Percentiles rank a stretch among this genome's conserved stretches.
phyloP scores from a whole-genome alignment of 2,888 invertebrate genomes.

The Mactromeris polynyma region DNA sequence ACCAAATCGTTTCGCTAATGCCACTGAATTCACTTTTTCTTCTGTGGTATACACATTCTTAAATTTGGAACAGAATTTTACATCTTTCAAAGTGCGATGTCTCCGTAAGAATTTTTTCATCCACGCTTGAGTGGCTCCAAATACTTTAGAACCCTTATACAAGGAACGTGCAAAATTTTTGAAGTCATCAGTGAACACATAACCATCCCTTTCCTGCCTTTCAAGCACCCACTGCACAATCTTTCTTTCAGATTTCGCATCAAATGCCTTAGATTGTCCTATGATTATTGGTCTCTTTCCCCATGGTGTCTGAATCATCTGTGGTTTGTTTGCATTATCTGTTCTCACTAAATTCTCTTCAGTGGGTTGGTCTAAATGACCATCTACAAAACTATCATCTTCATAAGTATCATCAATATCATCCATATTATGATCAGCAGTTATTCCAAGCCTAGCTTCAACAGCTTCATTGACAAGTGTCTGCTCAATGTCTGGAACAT shows the following conservation, averaged over 20 bases:
- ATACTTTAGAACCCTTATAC: slow-evolving; percentile 62
- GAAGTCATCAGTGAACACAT: slow-evolving; percentile 71
- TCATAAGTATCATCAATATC: slow-evolving; percentile 32
- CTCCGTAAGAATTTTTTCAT: slow-evolving; percentile 66
- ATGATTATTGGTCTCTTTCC: slow-evolving; percentile 65
- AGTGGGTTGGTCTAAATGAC: not conserved
- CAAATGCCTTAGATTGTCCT: slow-evolving; percentile 62
- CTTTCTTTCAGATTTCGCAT: slow-evolving; percentile 65
- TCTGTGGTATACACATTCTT: slow-evolving; percentile 61
- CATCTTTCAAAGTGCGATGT: slow-evolving; percentile 56
- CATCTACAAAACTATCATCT: slow-evolving; percentile 17
- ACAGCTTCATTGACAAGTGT: slow-evolving; percentile 50
- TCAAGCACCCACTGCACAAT: slow-evolving; percentile 69
- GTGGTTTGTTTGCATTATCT: not conserved
- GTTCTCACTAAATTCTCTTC: not conserved
- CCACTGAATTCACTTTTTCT: slow-evolving; percentile 59
- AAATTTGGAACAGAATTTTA: slow-evolving; percentile 67
- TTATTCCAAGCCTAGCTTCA: slow-evolving; percentile 34
- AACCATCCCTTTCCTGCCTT: slow-evolving; percentile 62
- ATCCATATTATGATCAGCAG: slow-evolving; percentile 48
- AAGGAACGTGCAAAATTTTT: slow-evolving; percentile 67
- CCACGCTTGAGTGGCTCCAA: slow-evolving; percentile 67
- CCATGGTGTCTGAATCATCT: slow-evolving; percentile 54
- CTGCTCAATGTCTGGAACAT: slow-evolving; percentile 49
- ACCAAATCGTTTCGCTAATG: slow-evolving; percentile 62